These are phyloP conservation scores for Neuroscelio doddi DNA, from an alignment of 2,888 invertebrate genomes.

Conservation along the genomic window DNA sequence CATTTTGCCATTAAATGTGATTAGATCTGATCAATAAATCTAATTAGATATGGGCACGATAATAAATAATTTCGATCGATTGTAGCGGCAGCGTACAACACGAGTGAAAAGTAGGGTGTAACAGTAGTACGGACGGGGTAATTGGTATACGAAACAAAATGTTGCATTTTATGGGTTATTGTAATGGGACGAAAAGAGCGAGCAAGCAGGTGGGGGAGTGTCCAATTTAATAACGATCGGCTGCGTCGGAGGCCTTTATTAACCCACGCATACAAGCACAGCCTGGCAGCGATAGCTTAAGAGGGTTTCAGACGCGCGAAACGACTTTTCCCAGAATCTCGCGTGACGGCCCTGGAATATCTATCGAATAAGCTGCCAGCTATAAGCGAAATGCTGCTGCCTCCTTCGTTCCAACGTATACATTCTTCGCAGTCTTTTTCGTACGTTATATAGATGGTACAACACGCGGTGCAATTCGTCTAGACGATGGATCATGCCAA, in stretches of 20 bases:
- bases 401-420: slow-evolving; percentile 16
- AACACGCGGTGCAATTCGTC: slow-evolving; percentile 25
- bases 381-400: slow-evolving; percentile 36
- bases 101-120: too few species aligned
- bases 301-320: slow-evolving; percentile 61
- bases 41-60: too few species aligned
- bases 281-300: slow-evolving; percentile 36
- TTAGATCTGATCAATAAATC: too few species aligned
- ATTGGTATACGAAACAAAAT: slow-evolving; percentile 64
- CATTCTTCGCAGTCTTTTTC: slow-evolving; percentile 30
- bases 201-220: slow-evolving; percentile 59
- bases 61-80: too few species aligned
- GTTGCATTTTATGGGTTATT: slow-evolving; percentile 71
- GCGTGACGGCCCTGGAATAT: slow-evolving; percentile 68
- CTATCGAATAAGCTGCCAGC: slow-evolving; percentile 59
- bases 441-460: slow-evolving; percentile 11
- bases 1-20: too few species aligned
- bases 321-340: slow-evolving; percentile 70
- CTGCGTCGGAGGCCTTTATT: slow-evolving; percentile 69
- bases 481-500: slow-evolving; percentile 41
- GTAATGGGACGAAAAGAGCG: slow-evolving; percentile 55
- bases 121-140: too few species aligned
- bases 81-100: too few species aligned
- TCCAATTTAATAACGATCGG: slow-evolving; percentile 71
- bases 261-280: slow-evolving; percentile 58